These are phyloP conservation scores for Eulithis prunata DNA, from an alignment of 2,888 invertebrate species.

Conservation along the genomic window DNA sequence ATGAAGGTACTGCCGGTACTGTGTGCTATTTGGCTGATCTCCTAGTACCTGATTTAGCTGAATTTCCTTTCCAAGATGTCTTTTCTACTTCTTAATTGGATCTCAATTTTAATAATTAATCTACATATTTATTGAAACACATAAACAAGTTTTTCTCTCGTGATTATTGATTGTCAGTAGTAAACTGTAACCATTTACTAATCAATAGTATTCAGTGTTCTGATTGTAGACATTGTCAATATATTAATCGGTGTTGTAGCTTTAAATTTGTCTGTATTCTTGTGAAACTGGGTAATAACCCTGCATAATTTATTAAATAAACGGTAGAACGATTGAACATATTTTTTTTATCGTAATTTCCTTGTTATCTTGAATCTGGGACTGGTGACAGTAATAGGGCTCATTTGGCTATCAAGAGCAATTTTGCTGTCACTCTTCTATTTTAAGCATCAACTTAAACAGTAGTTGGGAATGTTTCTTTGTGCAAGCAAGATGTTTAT, in stretches of 20 bases:
- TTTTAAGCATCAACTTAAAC: neutral
- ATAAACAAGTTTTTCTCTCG: slow-evolving; percentile 16
- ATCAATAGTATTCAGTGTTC: slow-evolving; percentile 17
- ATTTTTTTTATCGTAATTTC: slow-evolving; percentile 4
- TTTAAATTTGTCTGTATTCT: slow-evolving; percentile 25
- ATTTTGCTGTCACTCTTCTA: slow-evolving; percentile 30
- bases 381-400: slow-evolving; percentile 61
- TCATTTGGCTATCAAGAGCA: slow-evolving; percentile 41
- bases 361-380: slow-evolving; percentile 11
- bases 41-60: slow-evolving; percentile 87
- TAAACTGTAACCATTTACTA: slow-evolving; percentile 1
- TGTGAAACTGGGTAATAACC: slow-evolving; percentile 29
- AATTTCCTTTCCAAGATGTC: slow-evolving; percentile 93
- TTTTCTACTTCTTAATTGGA: slow-evolving; percentile 65
- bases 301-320: slow-evolving; percentile 41
- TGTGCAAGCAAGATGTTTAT: slow-evolving; percentile 25
- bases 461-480: slow-evolving; percentile 2
- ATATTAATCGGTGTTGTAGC: slow-evolving; percentile 25
- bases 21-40: slow-evolving; percentile 93
- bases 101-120: slow-evolving; percentile 31
- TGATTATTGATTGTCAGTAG: slow-evolving; percentile 14
- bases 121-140: slow-evolving; percentile 44
- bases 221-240: slow-evolving; percentile 24
- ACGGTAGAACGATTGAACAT: slow-evolving; percentile 8
- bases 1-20: slow-evolving; percentile 94